A percentile compares a stretch with the other conserved stretches of the same genome.
Evolutionary conservation across 2,113 vertebrate species (phyloP).

Genomic region (Thymallus thymallus): DNA sequence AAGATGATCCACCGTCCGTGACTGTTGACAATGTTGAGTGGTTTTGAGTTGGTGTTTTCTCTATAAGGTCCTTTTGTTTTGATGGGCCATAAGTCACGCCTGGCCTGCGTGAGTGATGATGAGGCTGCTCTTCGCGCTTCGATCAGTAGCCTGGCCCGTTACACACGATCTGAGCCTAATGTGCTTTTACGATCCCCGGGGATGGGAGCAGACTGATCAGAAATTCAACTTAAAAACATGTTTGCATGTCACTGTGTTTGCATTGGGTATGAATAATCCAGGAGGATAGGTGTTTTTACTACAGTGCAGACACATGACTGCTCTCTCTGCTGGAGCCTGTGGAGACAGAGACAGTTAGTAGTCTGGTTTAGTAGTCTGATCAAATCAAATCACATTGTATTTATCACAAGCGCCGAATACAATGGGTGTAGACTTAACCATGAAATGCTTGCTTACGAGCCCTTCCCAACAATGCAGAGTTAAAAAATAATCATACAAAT

Average conservation of each 20-base stretch:
- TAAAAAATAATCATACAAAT: too few relatives aligned
- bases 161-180: slow-evolving; percentile 28
- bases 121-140: slow-evolving; percentile 19
- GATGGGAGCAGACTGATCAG: slow-evolving; percentile 44
- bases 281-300: slow-evolving; percentile 37
- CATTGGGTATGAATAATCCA: slow-evolving; percentile 53
- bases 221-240: slow-evolving; percentile 52
- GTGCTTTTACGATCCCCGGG: slow-evolving; percentile 33
- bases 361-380: too few relatives aligned
- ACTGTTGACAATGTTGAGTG: not conserved
- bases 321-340: not conserved
- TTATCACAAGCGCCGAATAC: too few relatives aligned
- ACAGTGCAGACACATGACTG: slow-evolving; percentile 26
- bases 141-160: slow-evolving; percentile 24
- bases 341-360: not conserved
- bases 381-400: too few relatives aligned
- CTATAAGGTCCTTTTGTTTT: slow-evolving; percentile 41
- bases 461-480: too few relatives aligned
- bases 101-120: not conserved
- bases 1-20: slow-evolving; percentile 32
- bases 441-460: too few relatives aligned
- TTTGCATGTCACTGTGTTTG: slow-evolving; percentile 65
- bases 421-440: too few relatives aligned
- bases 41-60: slow-evolving; percentile 19
- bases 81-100: slow-evolving; percentile 22